Evolutionary conservation across 2,113 vertebrate genomes (phyloP), one percentile per base, ranked within the genome.

Genomic region (Cranoglanis bouderius): DNA sequence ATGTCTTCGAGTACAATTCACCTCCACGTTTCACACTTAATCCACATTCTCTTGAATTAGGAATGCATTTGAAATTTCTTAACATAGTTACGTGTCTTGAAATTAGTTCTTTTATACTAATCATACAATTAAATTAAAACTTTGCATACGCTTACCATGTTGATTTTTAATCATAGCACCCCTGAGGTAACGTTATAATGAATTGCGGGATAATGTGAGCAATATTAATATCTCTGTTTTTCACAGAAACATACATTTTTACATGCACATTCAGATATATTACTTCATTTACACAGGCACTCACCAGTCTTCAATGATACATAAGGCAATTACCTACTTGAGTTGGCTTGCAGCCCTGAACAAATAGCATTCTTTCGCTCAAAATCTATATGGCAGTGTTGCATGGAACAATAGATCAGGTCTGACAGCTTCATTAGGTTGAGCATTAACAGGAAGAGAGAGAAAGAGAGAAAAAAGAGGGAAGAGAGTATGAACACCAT

Each of bases 371-470:
- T 14, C 85, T 83, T 81, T 82, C 49, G 67, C 57, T 75, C 82
- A 32, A 65, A 85, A 83, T 83, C 72, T 26, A 6, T 89, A 51
- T 51, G 77, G 88, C 83, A 51, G 74, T 67, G 82, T 85, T 53
- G 83, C 61, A 81, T 80, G 75, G 75, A 80, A 38, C 81, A 74
- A 93, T 90, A 91, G 87, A 93, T 92, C 91, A 91, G 88, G 81
- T 83, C 91, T 92, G 92, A 93, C 93, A 93, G 87, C 90, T 94
- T 92, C 90, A 94, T 95, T 95, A 92, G 90, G 72, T 65, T 75
- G 85, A 65, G 91, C 87, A 91, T 92, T 86, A 92, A 75, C 80
- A 82, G 78, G 26, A 83, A 57, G 38, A 84, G 85, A 84, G 67
- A 90, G 46, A 84, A 32, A 77, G 24, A 29, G 18, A 65, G 32